These are phyloP conservation scores for Trinorchestia longiramus DNA, from an alignment of 1,140 invertebrate genomes.

Conservation along the genomic window DNA sequence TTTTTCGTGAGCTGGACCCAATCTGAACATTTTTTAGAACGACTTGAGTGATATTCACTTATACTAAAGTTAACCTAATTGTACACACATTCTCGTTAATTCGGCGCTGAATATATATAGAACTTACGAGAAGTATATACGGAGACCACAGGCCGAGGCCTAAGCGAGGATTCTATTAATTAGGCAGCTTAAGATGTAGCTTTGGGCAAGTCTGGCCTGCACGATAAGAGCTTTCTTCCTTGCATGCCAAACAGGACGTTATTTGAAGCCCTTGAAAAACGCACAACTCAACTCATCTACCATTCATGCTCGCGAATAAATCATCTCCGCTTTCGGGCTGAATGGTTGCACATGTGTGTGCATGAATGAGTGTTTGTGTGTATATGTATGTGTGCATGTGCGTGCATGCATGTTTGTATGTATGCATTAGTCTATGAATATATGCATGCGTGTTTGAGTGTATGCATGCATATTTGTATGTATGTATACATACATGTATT, in stretches of 20 bases:
- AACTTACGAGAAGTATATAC: neutral
- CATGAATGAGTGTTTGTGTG: too few relatives aligned
- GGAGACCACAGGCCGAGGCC: neutral
- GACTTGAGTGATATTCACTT: neutral
- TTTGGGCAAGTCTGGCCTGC: neutral
- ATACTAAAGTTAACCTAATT: neutral
- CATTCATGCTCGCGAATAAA: neutral
- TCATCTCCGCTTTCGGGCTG: neutral
- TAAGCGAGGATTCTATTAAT: conserved; percentile 51
- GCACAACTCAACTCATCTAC: neutral
- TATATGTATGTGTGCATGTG: too few relatives aligned
- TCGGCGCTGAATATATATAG: neutral
- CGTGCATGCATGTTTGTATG: too few relatives aligned
- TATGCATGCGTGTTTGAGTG: too few relatives aligned
- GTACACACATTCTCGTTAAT: neutral
- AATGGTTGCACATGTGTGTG: too few relatives aligned
- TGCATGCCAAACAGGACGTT: conserved; percentile 38
- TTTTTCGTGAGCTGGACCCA: neutral
- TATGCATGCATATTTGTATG: too few relatives aligned
- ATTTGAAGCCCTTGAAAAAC: conserved; percentile 14
- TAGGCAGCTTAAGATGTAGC: conserved; percentile 52
- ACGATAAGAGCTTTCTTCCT: conserved; percentile 52
- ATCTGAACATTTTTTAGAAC: neutral
- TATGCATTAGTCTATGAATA: too few relatives aligned
- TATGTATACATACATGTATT: too few relatives aligned